These are phyloP conservation scores for Rhabditophanes sp. DNA, from an alignment of 2,888 invertebrate species.

Conservation along the genomic window DNA sequence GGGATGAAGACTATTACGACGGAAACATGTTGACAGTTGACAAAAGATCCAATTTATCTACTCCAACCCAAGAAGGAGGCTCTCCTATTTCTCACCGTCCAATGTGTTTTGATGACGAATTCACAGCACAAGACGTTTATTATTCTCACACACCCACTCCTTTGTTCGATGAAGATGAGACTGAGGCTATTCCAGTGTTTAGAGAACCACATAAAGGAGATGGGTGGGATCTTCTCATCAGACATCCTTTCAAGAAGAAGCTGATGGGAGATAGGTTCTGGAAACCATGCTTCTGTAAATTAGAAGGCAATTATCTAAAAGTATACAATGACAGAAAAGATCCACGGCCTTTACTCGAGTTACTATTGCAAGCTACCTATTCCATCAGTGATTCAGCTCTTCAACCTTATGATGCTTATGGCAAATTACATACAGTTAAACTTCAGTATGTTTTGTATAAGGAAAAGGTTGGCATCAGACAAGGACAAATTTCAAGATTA, in stretches of 20 bases:
- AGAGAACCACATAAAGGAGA: conserved; percentile 65
- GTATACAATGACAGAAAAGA: conserved; percentile 16
- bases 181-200: conserved; percentile 76
- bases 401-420: conserved; percentile 95
- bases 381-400: conserved; percentile 45
- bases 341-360: conserved; percentile 23
- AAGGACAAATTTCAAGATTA: conserved; percentile 55
- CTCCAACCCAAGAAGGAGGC: conserved; percentile 40
- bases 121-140: conserved; percentile 19
- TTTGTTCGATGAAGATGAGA: conserved; percentile 78
- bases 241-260: conserved; percentile 90
- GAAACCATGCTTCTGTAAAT: conserved; percentile 81
- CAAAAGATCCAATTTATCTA: conserved; percentile 51
- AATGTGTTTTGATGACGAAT: conserved; percentile 39
- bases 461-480: conserved; percentile 84
- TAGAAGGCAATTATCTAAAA: conserved; percentile 65
- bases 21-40: conserved; percentile 61
- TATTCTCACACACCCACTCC: conserved; percentile 22
- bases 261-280: conserved; percentile 56
- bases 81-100: conserved; percentile 32
- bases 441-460: conserved; percentile 93
- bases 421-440: conserved; percentile 95
- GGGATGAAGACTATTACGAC: conserved; percentile 12
- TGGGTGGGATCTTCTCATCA: conserved; percentile 87
- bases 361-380: conserved; percentile 50